Conservation (phyloP, 2,888 invertebrate genomes). For the Sphaerophoria rueppellii region DNA sequence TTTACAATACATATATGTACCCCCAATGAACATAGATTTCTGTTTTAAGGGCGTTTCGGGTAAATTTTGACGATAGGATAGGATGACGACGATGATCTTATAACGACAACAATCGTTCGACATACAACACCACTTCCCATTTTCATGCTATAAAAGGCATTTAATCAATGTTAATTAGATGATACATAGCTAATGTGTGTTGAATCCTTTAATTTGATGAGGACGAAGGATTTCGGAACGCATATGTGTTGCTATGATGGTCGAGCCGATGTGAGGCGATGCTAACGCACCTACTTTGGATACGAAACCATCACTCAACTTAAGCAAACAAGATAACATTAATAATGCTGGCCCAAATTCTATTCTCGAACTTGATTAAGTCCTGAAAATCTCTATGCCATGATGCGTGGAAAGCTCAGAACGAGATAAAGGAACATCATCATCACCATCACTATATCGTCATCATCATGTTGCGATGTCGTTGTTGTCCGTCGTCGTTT, state of each 20-base stretch:
- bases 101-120: slow-evolving; percentile 22
- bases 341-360: slow-evolving; percentile 55
- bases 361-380: slow-evolving; percentile 63
- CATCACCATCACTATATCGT: slow-evolving; percentile 6
- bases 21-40: background rate
- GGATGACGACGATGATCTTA: slow-evolving; percentile 33
- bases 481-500: background rate
- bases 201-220: slow-evolving; percentile 46
- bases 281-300: slow-evolving; percentile 7
- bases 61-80: slow-evolving; percentile 29
- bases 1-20: background rate
- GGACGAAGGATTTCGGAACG: slow-evolving; percentile 8
- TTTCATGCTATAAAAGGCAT: slow-evolving; percentile 46
- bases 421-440: slow-evolving; percentile 32
- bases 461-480: background rate
- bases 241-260: background rate
- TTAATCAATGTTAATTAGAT: slow-evolving; percentile 68
- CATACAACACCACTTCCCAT: slow-evolving; percentile 7
- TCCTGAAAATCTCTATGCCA: slow-evolving; percentile 38
- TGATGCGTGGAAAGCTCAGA: slow-evolving; percentile 29
- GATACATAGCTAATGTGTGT: slow-evolving; percentile 47
- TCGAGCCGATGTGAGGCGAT: slow-evolving; percentile 4
- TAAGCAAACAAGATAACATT: slow-evolving; percentile 40
- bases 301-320: background rate
- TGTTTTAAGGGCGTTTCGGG: background rate